These are phyloP conservation scores for Orycteropus afer DNA, from an alignment of 2,113 vertebrate species.

Conservation along the genomic window DNA sequence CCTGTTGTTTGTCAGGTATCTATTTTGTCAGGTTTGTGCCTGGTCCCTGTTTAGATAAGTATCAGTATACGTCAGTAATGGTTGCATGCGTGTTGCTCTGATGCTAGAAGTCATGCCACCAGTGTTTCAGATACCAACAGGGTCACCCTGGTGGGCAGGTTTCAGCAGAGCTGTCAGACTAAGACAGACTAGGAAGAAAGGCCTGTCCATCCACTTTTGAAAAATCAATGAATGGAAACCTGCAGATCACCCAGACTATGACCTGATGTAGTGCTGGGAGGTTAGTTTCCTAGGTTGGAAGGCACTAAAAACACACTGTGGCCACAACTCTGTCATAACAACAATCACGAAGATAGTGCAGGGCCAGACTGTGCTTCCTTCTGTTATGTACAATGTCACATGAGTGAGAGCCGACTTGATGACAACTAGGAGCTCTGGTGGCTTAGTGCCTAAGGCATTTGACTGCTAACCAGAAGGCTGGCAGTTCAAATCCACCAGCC, in stretches of 20 bases:
- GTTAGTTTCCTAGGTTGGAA: too few relatives aligned
- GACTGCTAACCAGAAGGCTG: too few relatives aligned
- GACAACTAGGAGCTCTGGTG: too few relatives aligned
- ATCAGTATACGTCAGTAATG: not conserved
- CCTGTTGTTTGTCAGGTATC: too few relatives aligned
- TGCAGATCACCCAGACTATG: not conserved
- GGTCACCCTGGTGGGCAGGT: not conserved
- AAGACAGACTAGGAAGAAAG: not conserved
- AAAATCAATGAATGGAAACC: not conserved
- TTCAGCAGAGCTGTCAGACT: not conserved
- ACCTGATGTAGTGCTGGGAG: not conserved
- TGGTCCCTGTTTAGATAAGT: not conserved
- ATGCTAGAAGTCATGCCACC: too few relatives aligned
- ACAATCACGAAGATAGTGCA: not conserved
- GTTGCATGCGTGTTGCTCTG: too few relatives aligned
- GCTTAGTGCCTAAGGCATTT: too few relatives aligned
- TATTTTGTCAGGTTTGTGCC: too few relatives aligned
- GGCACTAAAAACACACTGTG: too few relatives aligned
- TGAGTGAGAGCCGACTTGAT: too few relatives aligned
- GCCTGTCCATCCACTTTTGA: not conserved
- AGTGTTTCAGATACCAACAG: too few relatives aligned
- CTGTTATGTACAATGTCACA: not conserved
- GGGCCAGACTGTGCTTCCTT: not conserved
- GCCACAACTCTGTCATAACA: not conserved
- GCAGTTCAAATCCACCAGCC: too few relatives aligned